These are phyloP conservation scores for Hyperopisus bebe DNA, from an alignment of 2,113 vertebrate genomes.

Conservation along the genomic window DNA sequence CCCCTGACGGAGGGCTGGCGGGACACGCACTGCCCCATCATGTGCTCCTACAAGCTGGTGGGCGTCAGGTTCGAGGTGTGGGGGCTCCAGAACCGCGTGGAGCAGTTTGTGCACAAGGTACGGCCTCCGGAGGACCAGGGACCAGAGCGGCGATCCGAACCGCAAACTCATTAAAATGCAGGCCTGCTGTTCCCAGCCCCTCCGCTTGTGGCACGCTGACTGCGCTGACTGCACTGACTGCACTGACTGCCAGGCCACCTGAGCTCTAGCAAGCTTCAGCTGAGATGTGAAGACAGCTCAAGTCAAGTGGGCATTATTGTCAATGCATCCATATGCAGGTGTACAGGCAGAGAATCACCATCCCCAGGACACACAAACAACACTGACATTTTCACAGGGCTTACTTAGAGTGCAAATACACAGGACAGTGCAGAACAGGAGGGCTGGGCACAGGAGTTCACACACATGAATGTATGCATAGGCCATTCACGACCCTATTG, in stretches of 20 bases:
- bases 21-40: constrained; percentile 82
- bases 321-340: neutral
- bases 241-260: neutral
- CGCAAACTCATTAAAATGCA: neutral
- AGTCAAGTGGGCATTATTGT: neutral
- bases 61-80: constrained; percentile 97
- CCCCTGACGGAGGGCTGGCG: constrained; percentile 88
- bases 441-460: neutral
- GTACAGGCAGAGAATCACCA: neutral
- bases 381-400: neutral
- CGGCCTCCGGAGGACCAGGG: neutral
- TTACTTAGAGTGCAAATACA: neutral
- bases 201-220: neutral
- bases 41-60: constrained; percentile 98
- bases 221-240: no score
- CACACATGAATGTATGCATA: neutral
- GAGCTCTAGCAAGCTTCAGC: neutral
- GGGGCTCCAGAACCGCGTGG: constrained; percentile 94
- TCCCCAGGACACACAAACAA: neutral
- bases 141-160: neutral
- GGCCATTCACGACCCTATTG: neutral
- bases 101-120: constrained; percentile 98
- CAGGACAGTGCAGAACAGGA: neutral
- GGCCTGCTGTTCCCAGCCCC: neutral
- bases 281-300: neutral